A percentile compares a stretch with the other conserved stretches of the same genome.
Conservation (phyloP, 2,113 vertebrate species). For the Madoqua kirkii region DNA sequence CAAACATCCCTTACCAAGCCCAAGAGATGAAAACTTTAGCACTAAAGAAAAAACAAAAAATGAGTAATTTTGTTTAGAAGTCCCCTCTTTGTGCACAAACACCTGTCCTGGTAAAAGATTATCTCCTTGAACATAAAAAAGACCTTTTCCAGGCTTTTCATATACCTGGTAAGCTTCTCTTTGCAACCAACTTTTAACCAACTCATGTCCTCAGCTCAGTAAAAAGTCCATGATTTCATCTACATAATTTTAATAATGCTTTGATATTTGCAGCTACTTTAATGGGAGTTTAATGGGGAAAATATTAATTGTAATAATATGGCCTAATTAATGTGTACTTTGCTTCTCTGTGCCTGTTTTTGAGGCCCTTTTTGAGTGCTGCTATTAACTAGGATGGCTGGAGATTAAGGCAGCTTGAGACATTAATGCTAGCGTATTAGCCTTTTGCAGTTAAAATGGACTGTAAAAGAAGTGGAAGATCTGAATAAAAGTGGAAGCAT, state of each 20-base stretch:
- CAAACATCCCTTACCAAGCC: not conserved
- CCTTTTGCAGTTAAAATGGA: not conserved
- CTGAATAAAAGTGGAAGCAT: not conserved
- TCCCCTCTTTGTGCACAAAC: not conserved
- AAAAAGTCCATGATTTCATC: not conserved
- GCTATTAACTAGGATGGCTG: not conserved
- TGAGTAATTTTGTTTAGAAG: not conserved
- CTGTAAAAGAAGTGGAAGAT: constrained; percentile 23
- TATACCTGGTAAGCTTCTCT: not conserved
- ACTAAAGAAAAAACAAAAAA: not conserved
- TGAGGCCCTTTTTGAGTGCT: not conserved
- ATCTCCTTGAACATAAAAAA: not conserved
- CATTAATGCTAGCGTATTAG: not conserved
- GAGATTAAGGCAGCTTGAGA: not conserved
- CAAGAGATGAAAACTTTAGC: not conserved
- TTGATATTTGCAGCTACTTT: not conserved
- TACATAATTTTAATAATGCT: not conserved
- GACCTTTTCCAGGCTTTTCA: not conserved
- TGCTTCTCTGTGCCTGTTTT: not conserved
- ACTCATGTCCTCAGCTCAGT: not conserved
- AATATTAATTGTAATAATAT: not conserved
- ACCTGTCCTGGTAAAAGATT: not conserved
- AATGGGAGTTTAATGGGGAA: not conserved
- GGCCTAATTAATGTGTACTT: not conserved
- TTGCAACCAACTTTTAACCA: constrained; percentile 2